Conservation (phyloP, 2,888 invertebrate species). For the Phytoseiulus persimilis region DNA sequence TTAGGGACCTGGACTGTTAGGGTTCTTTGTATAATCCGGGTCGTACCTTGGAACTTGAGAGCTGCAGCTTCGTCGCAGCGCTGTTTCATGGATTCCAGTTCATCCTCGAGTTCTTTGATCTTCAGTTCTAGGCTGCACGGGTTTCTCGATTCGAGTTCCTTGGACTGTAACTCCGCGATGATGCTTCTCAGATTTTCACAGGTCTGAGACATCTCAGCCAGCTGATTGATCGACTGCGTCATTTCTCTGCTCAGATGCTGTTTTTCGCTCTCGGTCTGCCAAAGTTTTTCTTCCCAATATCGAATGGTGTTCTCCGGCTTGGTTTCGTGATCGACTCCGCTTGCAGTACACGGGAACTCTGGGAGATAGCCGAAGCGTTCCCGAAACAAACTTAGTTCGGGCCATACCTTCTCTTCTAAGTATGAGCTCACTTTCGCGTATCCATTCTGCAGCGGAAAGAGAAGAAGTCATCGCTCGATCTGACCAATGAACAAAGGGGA, state of each 20-base stretch:
- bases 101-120: too few species aligned
- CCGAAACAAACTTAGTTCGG: constrained; percentile 1
- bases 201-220: background rate
- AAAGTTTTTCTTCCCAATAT: constrained; percentile 1
- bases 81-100: background rate
- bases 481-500: too few species aligned
- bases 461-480: background rate
- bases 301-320: constrained; percentile 6
- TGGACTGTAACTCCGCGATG: background rate
- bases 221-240: background rate
- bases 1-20: too few species aligned
- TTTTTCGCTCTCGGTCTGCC: background rate
- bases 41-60: background rate
- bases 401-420: constrained; percentile 17
- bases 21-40: background rate
- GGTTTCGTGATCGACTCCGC: background rate
- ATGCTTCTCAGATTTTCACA: background rate
- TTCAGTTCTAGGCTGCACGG: too few species aligned
- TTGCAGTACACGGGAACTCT: constrained; percentile 7
- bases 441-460: background rate
- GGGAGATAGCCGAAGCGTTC: constrained; percentile 22
- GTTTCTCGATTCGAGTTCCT: background rate
- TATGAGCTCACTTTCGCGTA: constrained; percentile 28
- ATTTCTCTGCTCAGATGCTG: background rate
- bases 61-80: background rate